Percentiles rank a stretch among this genome's conserved stretches.
These are phyloP conservation scores for Platygyra sinensis DNA, from an alignment of 64 coral and sea anemone species.

Conservation along the genomic window DNA sequence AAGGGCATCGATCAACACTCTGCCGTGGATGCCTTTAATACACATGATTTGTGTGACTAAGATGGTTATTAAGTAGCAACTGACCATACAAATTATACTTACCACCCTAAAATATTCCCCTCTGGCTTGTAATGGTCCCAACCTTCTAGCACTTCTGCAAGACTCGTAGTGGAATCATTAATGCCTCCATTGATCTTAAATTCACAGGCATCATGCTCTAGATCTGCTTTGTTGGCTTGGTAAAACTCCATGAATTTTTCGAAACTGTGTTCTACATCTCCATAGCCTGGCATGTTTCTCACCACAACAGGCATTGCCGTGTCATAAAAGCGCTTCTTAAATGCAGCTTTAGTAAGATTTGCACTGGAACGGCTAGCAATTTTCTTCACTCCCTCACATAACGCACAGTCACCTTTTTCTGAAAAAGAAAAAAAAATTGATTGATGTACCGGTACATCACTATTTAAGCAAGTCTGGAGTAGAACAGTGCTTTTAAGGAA, in stretches of 20 bases:
- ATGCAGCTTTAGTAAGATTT: slow-evolving; percentile 56
- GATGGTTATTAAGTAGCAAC: too few species aligned
- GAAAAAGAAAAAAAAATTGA: not conserved
- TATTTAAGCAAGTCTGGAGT: not conserved
- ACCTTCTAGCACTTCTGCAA: slow-evolving; percentile 47
- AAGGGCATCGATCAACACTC: not conserved
- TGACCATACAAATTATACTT: not conserved
- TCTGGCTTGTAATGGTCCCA: slow-evolving; percentile 72
- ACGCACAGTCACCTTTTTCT: slow-evolving; percentile 78
- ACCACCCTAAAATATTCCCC: slow-evolving; percentile 74
- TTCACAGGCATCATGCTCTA: slow-evolving; percentile 82
- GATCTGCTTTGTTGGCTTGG: slow-evolving; percentile 42
- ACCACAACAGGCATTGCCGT: slow-evolving; percentile 72
- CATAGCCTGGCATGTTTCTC: slow-evolving; percentile 69
- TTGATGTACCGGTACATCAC: not conserved
- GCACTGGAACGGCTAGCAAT: slow-evolving; percentile 53
- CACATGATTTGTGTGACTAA: not conserved
- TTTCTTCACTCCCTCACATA: slow-evolving; percentile 53
- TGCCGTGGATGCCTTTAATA: too few species aligned
- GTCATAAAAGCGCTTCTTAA: slow-evolving; percentile 82
- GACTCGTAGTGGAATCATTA: slow-evolving; percentile 39
- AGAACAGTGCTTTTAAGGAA: too few species aligned
- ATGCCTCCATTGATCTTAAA: slow-evolving; percentile 47
- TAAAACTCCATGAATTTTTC: slow-evolving; percentile 70
- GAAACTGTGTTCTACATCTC: slow-evolving; percentile 56